These are phyloP conservation scores for Cataglyphis altisquamis DNA, from an alignment of 2,888 invertebrate species.

Conservation along the genomic window DNA sequence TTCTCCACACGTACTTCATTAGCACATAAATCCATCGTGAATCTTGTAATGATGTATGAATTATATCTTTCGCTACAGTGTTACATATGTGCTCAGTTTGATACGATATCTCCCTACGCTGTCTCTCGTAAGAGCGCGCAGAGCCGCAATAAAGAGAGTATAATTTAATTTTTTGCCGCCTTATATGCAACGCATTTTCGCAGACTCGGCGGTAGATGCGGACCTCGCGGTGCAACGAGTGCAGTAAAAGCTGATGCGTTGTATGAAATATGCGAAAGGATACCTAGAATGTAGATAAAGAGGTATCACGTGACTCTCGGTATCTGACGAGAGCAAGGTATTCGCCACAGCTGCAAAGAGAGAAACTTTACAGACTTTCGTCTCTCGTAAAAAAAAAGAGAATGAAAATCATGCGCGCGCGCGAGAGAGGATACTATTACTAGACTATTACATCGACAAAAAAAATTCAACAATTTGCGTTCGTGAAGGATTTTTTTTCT, in stretches of 20 bases:
- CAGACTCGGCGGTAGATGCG: not conserved
- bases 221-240: conserved; percentile 26
- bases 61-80: conserved; percentile 10
- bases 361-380: conserved; percentile 14
- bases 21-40: conserved; percentile 18
- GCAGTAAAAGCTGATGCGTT: conserved; percentile 55
- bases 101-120: conserved; percentile 26
- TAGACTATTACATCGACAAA: not conserved
- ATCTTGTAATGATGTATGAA: conserved; percentile 22
- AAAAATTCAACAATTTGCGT: not conserved
- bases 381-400: not conserved
- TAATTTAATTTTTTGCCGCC: conserved; percentile 50
- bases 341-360: conserved; percentile 29
- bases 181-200: conserved; percentile 7
- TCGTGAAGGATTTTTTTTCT: not conserved
- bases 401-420: conserved; percentile 1
- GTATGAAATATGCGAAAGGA: conserved; percentile 58
- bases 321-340: conserved; percentile 38
- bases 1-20: not conserved
- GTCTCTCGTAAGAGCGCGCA: conserved; percentile 25
- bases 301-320: conserved; percentile 50
- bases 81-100: not conserved
- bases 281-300: conserved; percentile 59
- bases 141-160: conserved; percentile 49
- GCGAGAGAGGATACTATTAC: not conserved